phyloP scores from a whole-genome alignment of 2,113 vertebrate genomes.

The Opisthocomus hoazin region DNA sequence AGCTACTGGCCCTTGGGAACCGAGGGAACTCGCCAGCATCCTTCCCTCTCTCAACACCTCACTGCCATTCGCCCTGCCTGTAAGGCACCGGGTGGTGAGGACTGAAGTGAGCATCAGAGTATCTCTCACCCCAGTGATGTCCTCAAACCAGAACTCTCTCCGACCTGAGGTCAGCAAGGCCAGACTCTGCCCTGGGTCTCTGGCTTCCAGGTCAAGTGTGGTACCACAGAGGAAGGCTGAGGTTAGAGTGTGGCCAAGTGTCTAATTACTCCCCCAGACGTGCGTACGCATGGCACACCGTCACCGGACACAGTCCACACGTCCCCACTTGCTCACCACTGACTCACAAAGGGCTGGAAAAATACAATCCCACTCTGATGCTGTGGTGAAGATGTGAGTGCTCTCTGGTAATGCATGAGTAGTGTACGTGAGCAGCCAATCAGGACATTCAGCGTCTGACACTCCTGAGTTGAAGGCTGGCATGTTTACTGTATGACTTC shows the following conservation, averaged over 20 bases:
- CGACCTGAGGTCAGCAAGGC: neutral
- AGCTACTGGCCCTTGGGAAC: too few relatives aligned
- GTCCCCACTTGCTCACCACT: constrained; percentile 26
- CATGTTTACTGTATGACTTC: neutral
- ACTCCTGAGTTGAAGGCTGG: neutral
- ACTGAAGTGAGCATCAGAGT: neutral
- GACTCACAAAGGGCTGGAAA: constrained; percentile 52
- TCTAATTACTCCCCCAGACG: constrained; percentile 12
- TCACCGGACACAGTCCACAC: neutral
- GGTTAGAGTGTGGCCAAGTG: neutral
- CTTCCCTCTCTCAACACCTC: neutral
- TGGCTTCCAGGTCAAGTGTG: neutral
- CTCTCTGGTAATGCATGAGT: constrained; percentile 3
- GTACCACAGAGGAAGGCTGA: constrained; percentile 21
- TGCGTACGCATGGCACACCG: neutral
- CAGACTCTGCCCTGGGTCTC: neutral
- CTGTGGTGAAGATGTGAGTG: neutral
- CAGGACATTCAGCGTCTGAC: neutral
- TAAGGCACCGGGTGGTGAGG: neutral
- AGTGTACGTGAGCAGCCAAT: neutral
- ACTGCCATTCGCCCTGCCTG: neutral
- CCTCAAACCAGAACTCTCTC: neutral
- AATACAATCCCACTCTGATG: neutral
- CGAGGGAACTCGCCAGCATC: neutral
- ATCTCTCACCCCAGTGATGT: neutral